Evolutionary conservation across 2,888 invertebrate genomes (phyloP).

Genomic region (Hedya salicella): DNA sequence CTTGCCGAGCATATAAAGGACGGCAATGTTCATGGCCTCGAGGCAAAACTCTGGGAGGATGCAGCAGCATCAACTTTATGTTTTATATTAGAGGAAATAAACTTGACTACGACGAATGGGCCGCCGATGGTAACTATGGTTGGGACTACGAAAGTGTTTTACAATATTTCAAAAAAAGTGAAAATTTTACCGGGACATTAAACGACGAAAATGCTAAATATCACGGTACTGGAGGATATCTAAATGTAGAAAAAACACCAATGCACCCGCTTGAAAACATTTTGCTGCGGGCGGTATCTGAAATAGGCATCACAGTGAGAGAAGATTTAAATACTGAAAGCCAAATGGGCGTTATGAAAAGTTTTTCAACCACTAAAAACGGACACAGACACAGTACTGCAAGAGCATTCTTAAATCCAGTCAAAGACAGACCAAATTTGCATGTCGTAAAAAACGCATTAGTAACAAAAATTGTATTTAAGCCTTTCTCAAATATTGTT

Average conservation of each 20-base stretch:
- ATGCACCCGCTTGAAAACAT: conserved; percentile 55
- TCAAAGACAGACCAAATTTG: conserved; percentile 70
- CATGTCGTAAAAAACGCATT: conserved; percentile 79
- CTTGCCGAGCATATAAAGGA: conserved; percentile 69
- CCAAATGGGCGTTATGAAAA: conserved; percentile 78
- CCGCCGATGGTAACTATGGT: conserved; percentile 76
- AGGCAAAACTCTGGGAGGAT: conserved; percentile 87
- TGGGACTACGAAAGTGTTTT: conserved; percentile 85
- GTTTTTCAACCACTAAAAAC: conserved; percentile 73
- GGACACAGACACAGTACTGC: conserved; percentile 81
- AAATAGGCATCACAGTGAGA: conserved; percentile 69
- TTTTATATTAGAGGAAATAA: conserved; percentile 84
- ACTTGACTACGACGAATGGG: conserved; percentile 84
- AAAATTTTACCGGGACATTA: conserved; percentile 62
- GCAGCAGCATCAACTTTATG: conserved; percentile 85
- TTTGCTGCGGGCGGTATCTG: conserved; percentile 68
- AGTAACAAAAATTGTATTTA: conserved; percentile 83
- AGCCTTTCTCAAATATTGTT: conserved; percentile 71
- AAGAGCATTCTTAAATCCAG: conserved; percentile 77
- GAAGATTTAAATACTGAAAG: conserved; percentile 71
- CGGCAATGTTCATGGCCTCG: conserved; percentile 83
- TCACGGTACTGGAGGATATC: conserved; percentile 70
- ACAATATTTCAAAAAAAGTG: conserved; percentile 80
- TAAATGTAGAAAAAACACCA: conserved; percentile 64
- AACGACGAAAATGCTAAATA: conserved; percentile 55